Evolutionary conservation across 2,797 vertebrate species (phyloP), one percentile per base, ranked within the genome.

Genomic region (Smutsia temminckii): DNA sequence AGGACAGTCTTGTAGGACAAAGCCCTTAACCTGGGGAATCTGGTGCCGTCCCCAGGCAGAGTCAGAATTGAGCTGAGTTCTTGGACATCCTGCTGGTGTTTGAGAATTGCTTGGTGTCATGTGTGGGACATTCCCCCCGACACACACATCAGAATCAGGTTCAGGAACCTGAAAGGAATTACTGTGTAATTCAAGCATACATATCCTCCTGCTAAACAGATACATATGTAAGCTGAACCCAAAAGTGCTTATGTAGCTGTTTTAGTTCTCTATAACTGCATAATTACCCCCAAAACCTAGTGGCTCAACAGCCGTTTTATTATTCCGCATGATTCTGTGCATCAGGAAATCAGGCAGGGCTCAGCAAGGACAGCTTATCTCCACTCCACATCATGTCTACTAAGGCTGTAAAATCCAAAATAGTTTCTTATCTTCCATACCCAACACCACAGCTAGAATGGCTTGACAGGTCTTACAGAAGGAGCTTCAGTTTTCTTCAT

Each of bases 191-290:
- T 46, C 46, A 46, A 46, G 46, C 46, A 46, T 94, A 32, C n/a
- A 68, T 74, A 46, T 79, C 46, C 17, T 91, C 63, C 94, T 91
- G 25, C 79, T 59, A 80, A 91, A 95, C 34, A 93, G 59, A 91
- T 79, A 40, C 16, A 61, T 17, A 32, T 57, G 20, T 83, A 83
- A 71, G 79, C 53, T 92, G 74, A 21, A 40, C 63, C 42, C 42
- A 32, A 49, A 95, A 46, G 59, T 83, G 16, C 64, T 83, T 68
- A 32, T 61, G 32, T 57, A 25, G 53, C 83, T 91, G 55, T 78
- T 84, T 81, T 83, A 25, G 17, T 93, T 88, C 72, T 80, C 84
- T 93, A 5, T 57, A 64, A 85, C 66, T 79, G 10, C 40, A 4
- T 71, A 80, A 51, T 20, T 89, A 71, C 27, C 63, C 63, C 23